phyloP scores from a whole-genome alignment of 1,140 invertebrate genomes.

The Panulirus ornatus region DNA sequence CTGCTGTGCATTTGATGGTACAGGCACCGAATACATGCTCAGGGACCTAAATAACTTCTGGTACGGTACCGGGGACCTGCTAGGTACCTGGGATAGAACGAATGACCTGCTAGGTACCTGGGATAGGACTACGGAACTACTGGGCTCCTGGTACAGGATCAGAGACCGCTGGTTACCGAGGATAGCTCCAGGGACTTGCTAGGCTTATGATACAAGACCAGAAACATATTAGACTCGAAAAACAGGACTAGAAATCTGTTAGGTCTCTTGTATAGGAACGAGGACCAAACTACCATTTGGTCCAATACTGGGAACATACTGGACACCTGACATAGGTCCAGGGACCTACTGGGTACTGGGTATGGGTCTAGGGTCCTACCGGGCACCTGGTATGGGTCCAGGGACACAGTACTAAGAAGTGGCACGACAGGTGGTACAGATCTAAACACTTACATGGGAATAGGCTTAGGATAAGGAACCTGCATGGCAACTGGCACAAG shows the following conservation, averaged over 20 bases:
- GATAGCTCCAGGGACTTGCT: background rate
- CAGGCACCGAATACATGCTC: no score
- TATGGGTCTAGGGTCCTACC: background rate
- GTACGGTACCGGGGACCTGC: no score
- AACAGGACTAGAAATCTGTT: background rate
- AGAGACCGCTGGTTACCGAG: no score
- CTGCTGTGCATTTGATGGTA: no score
- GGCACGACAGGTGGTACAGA: background rate
- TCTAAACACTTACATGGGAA: background rate
- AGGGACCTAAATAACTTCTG: no score
- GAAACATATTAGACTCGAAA: background rate
- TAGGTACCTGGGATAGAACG: no score
- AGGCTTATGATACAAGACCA: background rate
- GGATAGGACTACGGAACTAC: no score
- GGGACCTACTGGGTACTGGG: background rate
- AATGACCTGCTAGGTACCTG: no score
- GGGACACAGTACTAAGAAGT: background rate
- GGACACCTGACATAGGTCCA: background rate
- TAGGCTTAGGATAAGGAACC: background rate
- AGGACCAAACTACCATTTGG: background rate
- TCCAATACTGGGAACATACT: background rate
- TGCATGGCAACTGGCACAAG: background rate
- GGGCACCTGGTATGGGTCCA: background rate
- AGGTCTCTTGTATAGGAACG: background rate
- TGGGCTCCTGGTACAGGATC: no score